Conservation (phyloP, 2,797 vertebrate species). For the Hyperoplus immaculatus region DNA sequence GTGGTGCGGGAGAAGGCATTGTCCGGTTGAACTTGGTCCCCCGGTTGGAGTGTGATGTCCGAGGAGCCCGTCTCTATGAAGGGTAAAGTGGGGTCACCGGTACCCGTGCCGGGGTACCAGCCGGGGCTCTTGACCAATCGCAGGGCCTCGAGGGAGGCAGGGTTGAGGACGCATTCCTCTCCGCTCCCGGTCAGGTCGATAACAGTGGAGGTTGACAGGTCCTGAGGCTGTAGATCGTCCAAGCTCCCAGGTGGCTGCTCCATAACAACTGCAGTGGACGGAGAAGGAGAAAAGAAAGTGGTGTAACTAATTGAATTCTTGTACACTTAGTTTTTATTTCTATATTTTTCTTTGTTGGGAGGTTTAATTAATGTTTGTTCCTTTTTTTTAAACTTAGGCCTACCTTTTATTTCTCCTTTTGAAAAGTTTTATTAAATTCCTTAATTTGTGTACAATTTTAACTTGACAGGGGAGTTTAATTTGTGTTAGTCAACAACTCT, state of each 20-base stretch:
- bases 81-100: conserved; percentile 60
- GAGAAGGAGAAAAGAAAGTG: neutral
- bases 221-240: conserved; percentile 85
- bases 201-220: conserved; percentile 78
- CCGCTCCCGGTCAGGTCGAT: conserved; percentile 79
- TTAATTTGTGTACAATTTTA: too few relatives aligned
- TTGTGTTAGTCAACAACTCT: neutral
- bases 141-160: conserved; percentile 70
- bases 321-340: neutral
- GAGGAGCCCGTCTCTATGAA: conserved; percentile 70
- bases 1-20: conserved; percentile 86
- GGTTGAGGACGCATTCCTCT: conserved; percentile 74
- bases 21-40: conserved; percentile 82
- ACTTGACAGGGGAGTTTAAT: too few relatives aligned
- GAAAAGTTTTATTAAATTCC: too few relatives aligned
- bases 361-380: too few relatives aligned
- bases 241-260: conserved; percentile 82
- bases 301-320: neutral
- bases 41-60: conserved; percentile 64
- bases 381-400: too few relatives aligned
- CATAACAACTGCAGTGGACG: conserved; percentile 83
- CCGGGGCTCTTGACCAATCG: conserved; percentile 70
- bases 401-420: too few relatives aligned
- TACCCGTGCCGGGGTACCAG: conserved; percentile 77
- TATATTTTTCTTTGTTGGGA: neutral